Conservation (phyloP, 2,888 invertebrate genomes). For the Acrobasis consociella region DNA sequence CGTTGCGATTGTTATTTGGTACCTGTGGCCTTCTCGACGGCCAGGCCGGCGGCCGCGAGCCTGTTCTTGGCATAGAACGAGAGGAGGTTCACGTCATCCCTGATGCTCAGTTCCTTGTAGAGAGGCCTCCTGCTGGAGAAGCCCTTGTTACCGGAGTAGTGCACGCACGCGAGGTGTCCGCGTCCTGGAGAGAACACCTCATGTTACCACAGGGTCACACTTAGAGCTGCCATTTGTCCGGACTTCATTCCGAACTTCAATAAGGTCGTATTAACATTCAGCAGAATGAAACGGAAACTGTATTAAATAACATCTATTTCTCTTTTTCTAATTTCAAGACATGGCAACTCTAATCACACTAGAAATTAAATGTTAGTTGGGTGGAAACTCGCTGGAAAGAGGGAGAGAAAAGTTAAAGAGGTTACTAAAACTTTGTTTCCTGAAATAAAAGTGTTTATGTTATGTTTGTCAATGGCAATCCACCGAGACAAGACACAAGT, state of each 20-base stretch:
- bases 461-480: not conserved
- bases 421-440: slow-evolving; percentile 16
- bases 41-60: slow-evolving; percentile 84
- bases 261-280: not conserved
- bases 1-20: slow-evolving; percentile 59
- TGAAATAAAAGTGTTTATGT: not conserved
- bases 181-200: slow-evolving; percentile 85
- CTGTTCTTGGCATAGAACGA: slow-evolving; percentile 94
- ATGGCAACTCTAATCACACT: slow-evolving; percentile 39
- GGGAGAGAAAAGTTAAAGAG: slow-evolving; percentile 9
- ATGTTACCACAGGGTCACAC: slow-evolving; percentile 65
- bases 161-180: slow-evolving; percentile 92
- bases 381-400: slow-evolving; percentile 36
- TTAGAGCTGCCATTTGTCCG: slow-evolving; percentile 10
- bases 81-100: slow-evolving; percentile 92
- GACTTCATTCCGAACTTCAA: not conserved
- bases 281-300: not conserved
- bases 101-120: slow-evolving; percentile 88
- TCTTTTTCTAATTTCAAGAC: not conserved
- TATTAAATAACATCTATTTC: not conserved
- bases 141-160: slow-evolving; percentile 91
- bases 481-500: not conserved
- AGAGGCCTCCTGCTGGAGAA: slow-evolving; percentile 89
- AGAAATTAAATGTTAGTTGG: slow-evolving; percentile 67
- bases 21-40: slow-evolving; percentile 79